Percentiles rank a stretch among this genome's conserved stretches.
These are phyloP conservation scores for Lacerta agilis DNA, from an alignment of 2,797 vertebrate species.

Conservation along the genomic window DNA sequence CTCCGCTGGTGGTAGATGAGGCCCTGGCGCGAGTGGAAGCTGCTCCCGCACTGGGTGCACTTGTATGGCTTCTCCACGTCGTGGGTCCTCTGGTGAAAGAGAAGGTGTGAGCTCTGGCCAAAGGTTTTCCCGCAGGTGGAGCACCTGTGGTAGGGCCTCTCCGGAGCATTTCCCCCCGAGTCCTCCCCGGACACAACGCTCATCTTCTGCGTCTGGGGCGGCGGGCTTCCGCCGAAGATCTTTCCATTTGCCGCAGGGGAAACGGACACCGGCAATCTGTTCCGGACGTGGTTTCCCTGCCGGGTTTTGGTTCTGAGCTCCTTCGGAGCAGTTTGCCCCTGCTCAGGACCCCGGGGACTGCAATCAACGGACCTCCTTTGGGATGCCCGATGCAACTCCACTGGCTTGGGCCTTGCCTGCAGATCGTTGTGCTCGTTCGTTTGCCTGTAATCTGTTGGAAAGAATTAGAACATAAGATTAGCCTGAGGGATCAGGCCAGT, in stretches of 20 bases:
- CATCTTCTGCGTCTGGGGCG: neutral
- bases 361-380: neutral
- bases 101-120: constrained; percentile 58
- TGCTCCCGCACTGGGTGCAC: constrained; percentile 4
- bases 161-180: constrained; percentile 58
- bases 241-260: neutral
- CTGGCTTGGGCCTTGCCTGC: neutral
- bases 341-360: neutral
- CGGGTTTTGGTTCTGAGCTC: neutral
- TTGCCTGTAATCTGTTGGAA: neutral
- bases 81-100: constrained; percentile 22
- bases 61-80: constrained; percentile 17
- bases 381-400: neutral
- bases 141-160: constrained; percentile 69
- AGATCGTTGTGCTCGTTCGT: neutral
- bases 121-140: constrained; percentile 70
- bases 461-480: too few species aligned
- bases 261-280: neutral
- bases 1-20: constrained; percentile 69
- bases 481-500: too few species aligned
- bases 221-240: neutral
- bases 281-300: neutral
- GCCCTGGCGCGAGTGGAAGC: constrained; percentile 37
- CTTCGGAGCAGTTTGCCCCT: neutral
- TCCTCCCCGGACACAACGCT: constrained; percentile 38